A percentile compares a stretch with the other conserved stretches of the same genome.
These are phyloP conservation scores for Reticulitermes lucifugus DNA, from an alignment of 2,888 invertebrate species.

Conservation along the genomic window DNA sequence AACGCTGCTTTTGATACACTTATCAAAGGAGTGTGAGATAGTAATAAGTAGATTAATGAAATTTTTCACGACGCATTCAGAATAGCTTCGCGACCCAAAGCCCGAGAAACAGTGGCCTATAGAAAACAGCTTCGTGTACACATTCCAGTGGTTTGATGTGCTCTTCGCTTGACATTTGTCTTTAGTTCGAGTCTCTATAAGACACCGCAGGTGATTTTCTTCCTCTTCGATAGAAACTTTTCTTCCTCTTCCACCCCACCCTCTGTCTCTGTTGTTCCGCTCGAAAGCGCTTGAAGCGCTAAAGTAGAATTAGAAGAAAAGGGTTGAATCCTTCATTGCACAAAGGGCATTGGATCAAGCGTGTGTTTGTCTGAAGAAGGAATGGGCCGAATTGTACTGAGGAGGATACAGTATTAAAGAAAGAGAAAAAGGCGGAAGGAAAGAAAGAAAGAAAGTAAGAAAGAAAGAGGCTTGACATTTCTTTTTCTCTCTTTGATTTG, in stretches of 20 bases:
- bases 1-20: too few relatives aligned
- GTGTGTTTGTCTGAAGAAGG: neutral
- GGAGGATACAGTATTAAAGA: neutral
- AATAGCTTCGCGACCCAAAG: too few relatives aligned
- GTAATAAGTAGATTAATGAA: too few relatives aligned
- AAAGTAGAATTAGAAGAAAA: conserved; percentile 13
- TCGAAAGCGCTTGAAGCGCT: neutral
- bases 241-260: neutral
- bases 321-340: neutral
- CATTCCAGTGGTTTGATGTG: neutral
- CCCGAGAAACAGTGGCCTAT: too few relatives aligned
- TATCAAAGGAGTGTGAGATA: too few relatives aligned
- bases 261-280: neutral
- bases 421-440: too few relatives aligned
- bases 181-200: conserved; percentile 1
- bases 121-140: neutral
- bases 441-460: neutral
- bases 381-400: neutral
- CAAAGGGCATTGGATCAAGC: neutral
- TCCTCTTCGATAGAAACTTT: neutral
- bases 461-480: neutral
- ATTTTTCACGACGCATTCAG: too few relatives aligned
- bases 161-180: neutral
- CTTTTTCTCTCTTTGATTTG: conserved; percentile 1
- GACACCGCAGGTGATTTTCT: neutral